These are phyloP conservation scores for Brachyhypopomus occidentalis DNA, from an alignment of 2,113 vertebrate species.

Conservation along the genomic window DNA sequence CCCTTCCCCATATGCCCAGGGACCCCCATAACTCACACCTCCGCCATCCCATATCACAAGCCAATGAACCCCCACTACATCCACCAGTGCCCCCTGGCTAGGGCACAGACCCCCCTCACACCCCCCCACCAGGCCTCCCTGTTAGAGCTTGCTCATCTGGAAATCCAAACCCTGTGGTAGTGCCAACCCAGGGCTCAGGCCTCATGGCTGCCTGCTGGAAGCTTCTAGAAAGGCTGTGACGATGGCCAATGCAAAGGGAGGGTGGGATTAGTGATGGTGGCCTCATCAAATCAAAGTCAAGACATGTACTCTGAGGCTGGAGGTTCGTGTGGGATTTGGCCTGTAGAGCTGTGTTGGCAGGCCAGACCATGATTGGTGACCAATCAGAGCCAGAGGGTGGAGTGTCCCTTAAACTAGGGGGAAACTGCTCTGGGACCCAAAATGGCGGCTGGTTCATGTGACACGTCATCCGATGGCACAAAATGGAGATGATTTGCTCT, in stretches of 20 bases:
- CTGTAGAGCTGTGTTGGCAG: not conserved
- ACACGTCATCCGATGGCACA: constrained; percentile 18
- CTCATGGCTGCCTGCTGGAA: constrained; percentile 5
- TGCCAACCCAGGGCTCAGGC: constrained; percentile 28
- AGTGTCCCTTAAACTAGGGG: not conserved
- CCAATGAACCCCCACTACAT: constrained; percentile 24
- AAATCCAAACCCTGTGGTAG: constrained; percentile 22
- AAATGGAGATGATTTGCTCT: constrained; percentile 33
- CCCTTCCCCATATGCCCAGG: not conserved
- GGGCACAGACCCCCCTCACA: constrained; percentile 21
- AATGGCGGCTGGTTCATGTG: constrained; percentile 35
- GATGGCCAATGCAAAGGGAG: not conserved
- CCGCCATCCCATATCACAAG: constrained; percentile 4
- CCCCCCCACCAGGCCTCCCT: constrained; percentile 26
- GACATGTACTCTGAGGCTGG: not conserved
- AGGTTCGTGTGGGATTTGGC: not conserved
- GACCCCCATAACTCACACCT: constrained; percentile 10
- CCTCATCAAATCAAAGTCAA: constrained; percentile 9
- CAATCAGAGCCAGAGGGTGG: constrained; percentile 26
- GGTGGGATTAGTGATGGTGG: constrained; percentile 1
- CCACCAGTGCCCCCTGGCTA: constrained; percentile 41
- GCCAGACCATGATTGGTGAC: not conserved
- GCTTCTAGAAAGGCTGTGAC: constrained; percentile 28
- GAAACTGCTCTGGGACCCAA: constrained; percentile 20
- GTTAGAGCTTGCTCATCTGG: constrained; percentile 32